Conservation (phyloP, 1,140 invertebrate species). For the Anastrepha obliqua region DNA sequence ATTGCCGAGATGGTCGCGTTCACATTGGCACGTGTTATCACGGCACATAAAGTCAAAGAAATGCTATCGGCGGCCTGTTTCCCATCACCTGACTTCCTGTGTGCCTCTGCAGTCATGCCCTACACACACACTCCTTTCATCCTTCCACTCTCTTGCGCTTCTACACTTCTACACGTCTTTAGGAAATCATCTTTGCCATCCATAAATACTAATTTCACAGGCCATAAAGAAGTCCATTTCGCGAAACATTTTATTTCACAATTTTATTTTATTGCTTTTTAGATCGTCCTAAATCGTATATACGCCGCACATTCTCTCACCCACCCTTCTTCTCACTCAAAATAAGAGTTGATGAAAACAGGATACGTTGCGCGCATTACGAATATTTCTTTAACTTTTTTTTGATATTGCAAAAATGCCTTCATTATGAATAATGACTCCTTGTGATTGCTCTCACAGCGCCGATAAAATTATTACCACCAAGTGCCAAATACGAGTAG, state of each 20-base stretch:
- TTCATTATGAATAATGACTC: constrained; percentile 48
- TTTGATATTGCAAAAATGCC: constrained; percentile 43
- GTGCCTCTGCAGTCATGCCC: background rate
- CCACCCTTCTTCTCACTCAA: background rate
- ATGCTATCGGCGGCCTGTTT: constrained; percentile 31
- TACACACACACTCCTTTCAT: too few species aligned
- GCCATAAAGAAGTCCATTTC: constrained; percentile 68
- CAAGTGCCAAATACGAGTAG: background rate
- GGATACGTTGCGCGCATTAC: constrained; percentile 22
- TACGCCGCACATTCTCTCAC: background rate
- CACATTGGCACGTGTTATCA: constrained; percentile 38
- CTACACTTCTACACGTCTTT: constrained; percentile 39
- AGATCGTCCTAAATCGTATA: constrained; percentile 13
- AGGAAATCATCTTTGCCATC: constrained; percentile 55
- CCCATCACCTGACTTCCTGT: constrained; percentile 37
- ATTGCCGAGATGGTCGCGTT: background rate
- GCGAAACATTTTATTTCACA: constrained; percentile 52
- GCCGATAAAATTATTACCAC: constrained; percentile 43
- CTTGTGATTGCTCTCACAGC: background rate
- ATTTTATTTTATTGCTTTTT: constrained; percentile 48
- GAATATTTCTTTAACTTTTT: background rate
- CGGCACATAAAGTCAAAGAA: constrained; percentile 8
- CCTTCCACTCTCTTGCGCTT: background rate
- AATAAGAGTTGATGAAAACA: constrained; percentile 23
- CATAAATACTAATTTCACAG: constrained; percentile 75